Percentiles rank a stretch among this genome's conserved stretches.
These are phyloP conservation scores for Heliconius eleuchia DNA, from an alignment of 1,140 invertebrate genomes.

Conservation along the genomic window DNA sequence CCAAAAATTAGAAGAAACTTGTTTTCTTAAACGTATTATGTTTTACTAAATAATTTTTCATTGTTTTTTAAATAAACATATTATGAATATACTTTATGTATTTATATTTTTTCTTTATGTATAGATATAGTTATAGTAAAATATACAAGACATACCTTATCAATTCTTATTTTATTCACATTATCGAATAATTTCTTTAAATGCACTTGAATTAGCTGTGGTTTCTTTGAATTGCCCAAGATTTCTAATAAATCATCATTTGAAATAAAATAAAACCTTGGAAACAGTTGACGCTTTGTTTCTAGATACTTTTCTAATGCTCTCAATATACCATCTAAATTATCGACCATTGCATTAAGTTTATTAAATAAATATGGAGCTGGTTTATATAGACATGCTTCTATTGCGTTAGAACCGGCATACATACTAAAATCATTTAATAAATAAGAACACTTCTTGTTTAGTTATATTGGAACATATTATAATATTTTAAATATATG, in stretches of 20 bases:
- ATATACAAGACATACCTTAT: constrained; percentile 75
- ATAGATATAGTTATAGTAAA: background rate
- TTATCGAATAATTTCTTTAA: constrained; percentile 93
- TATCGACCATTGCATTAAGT: constrained; percentile 84
- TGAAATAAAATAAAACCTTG: constrained; percentile 91
- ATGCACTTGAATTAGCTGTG: constrained; percentile 90
- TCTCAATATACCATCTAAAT: constrained; percentile 86
- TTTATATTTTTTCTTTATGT: background rate
- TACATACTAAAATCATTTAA: constrained; percentile 70
- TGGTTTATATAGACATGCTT: constrained; percentile 82
- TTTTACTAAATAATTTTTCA: no score
- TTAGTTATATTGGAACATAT: background rate
- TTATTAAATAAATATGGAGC: constrained; percentile 83
- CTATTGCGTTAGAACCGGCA: constrained; percentile 80
- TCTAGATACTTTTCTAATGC: constrained; percentile 92
- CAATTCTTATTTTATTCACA: constrained; percentile 88
- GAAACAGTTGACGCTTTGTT: constrained; percentile 91
- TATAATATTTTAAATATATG: constrained; percentile 27
- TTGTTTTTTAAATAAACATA: no score
- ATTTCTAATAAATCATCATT: constrained; percentile 94
- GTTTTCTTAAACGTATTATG: no score
- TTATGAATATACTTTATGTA: background rate
- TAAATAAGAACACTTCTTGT: constrained; percentile 2
- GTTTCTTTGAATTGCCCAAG: constrained; percentile 90
- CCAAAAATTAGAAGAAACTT: no score